These are phyloP conservation scores for Drosophila carrolli DNA, from an alignment of 1,140 invertebrate genomes.

Conservation along the genomic window DNA sequence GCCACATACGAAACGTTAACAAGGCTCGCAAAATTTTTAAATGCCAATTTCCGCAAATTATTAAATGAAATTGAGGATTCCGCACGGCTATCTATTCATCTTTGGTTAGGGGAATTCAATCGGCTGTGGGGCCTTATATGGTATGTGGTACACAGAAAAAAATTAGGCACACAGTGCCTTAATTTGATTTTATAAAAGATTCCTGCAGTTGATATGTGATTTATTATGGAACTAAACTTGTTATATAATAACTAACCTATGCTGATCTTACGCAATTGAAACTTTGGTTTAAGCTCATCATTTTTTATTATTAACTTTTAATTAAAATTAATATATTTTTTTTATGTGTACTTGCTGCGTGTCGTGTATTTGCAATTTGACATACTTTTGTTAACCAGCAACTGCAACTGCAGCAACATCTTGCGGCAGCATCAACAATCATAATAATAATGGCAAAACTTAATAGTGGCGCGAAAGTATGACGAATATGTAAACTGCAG, in stretches of 20 bases:
- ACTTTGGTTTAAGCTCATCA: too few relatives aligned
- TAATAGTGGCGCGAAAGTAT: constrained; percentile 80
- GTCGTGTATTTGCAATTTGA: constrained; percentile 76
- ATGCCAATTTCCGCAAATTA: constrained; percentile 83
- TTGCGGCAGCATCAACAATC: constrained; percentile 58
- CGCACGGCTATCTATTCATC: constrained; percentile 70
- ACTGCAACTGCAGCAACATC: constrained; percentile 25
- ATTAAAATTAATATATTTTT: background rate
- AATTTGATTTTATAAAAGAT: background rate
- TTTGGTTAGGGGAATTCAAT: constrained; percentile 29
- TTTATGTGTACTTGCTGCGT: constrained; percentile 48
- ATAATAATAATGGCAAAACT: constrained; percentile 79
- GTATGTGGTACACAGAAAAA: constrained; percentile 5
- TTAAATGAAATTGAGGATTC: constrained; percentile 81
- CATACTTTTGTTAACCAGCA: constrained; percentile 72
- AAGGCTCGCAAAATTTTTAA: constrained; percentile 75
- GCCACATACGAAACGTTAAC: constrained; percentile 58
- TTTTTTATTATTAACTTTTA: background rate
- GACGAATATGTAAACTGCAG: constrained; percentile 78
- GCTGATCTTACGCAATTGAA: too few relatives aligned
- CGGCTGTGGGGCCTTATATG: constrained; percentile 21
- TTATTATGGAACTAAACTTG: too few relatives aligned
- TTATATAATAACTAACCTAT: too few relatives aligned
- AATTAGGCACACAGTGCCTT: background rate
- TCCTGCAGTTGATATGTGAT: too few relatives aligned